phyloP scores from a whole-genome alignment of 1,140 invertebrate species.

The Ips nitidus region DNA sequence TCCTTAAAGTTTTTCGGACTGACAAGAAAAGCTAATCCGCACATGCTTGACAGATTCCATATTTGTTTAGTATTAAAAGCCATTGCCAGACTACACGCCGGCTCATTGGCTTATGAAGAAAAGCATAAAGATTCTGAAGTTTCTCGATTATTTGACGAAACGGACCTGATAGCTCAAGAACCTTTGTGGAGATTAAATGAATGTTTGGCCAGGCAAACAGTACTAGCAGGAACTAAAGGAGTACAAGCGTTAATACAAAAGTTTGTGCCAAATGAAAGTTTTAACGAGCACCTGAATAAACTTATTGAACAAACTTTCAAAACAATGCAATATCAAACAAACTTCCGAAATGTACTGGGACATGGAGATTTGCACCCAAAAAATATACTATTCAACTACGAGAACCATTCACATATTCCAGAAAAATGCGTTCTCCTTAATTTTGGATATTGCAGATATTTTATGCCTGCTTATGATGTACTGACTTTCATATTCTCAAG shows the following conservation, averaged over 20 bases:
- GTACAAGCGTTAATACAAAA: conserved; percentile 17
- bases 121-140: background rate
- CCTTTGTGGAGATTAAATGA: conserved; percentile 6
- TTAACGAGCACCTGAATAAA: background rate
- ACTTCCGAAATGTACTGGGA: conserved; percentile 21
- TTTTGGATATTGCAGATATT: conserved; percentile 23
- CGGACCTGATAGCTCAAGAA: conserved; percentile 9
- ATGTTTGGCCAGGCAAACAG: background rate
- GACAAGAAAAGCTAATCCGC: conserved; percentile 14
- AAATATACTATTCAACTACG: conserved; percentile 31
- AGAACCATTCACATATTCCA: conserved; percentile 1
- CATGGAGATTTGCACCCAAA: conserved; percentile 27
- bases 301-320: conserved; percentile 13
- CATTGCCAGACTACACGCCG: conserved; percentile 20
- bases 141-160: conserved; percentile 7
- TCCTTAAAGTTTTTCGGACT: conserved; percentile 14
- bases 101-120: conserved; percentile 5
- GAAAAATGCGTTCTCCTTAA: conserved; percentile 16
- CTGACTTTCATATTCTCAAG: conserved; percentile 20
- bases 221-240: conserved; percentile 18
- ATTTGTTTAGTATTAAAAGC: conserved; percentile 22
- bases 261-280: background rate
- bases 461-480: conserved; percentile 31
- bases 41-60: conserved; percentile 26
- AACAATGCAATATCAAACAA: conserved; percentile 18